Conservation (phyloP, 1,140 invertebrate species). For the Formica exsecta region DNA sequence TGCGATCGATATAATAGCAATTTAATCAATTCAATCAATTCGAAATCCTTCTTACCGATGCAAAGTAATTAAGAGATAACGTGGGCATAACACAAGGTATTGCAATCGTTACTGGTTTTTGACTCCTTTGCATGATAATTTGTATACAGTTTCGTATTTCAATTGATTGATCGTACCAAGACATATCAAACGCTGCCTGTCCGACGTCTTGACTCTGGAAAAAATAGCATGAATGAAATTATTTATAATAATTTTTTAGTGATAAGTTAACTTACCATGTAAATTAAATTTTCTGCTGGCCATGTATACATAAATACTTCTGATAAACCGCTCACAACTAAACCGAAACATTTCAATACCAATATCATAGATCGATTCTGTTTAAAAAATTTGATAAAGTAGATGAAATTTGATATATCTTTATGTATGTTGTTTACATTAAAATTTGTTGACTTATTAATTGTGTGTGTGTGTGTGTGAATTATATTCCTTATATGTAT, state of each 20-base stretch:
- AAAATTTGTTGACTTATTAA: too few relatives aligned
- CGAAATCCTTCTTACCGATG: slow-evolving; percentile 3
- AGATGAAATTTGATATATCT: too few relatives aligned
- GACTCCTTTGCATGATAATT: slow-evolving; percentile 37
- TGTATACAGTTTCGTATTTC: background rate
- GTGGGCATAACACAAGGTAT: slow-evolving; percentile 65
- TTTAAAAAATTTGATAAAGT: slow-evolving; percentile 5
- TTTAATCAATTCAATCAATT: background rate
- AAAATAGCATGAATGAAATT: slow-evolving; percentile 6
- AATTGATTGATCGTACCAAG: background rate
- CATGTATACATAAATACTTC: slow-evolving; percentile 24
- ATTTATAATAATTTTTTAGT: slow-evolving; percentile 7
- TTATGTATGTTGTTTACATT: too few relatives aligned
- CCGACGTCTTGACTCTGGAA: background rate
- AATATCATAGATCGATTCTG: background rate
- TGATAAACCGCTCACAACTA: background rate
- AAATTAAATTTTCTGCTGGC: slow-evolving; percentile 38
- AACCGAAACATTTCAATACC: background rate
- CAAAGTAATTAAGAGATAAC: slow-evolving; percentile 68
- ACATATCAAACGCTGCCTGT: background rate
- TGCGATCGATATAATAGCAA: background rate
- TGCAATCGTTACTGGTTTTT: slow-evolving; percentile 68
- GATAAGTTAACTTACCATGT: background rate
- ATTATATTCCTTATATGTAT: too few relatives aligned
- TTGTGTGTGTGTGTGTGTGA: too few relatives aligned